These are phyloP conservation scores for Macheiramphus alcinus DNA, from an alignment of 2,113 vertebrate genomes.

Conservation along the genomic window DNA sequence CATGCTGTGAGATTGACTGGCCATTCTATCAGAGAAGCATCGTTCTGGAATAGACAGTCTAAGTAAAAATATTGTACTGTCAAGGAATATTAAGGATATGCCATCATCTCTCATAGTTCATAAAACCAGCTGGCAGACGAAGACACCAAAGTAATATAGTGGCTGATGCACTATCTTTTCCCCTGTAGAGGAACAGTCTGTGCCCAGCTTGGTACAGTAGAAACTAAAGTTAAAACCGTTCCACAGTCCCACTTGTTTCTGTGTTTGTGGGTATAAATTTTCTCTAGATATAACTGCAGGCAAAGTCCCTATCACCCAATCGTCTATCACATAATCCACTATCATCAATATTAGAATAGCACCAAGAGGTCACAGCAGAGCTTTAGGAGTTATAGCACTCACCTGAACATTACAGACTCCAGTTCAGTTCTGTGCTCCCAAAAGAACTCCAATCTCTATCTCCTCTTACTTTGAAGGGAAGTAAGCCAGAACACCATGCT, in stretches of 20 bases:
- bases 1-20: slow-evolving; percentile 75
- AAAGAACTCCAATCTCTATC: neutral
- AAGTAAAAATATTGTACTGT: slow-evolving; percentile 70
- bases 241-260: neutral
- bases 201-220: neutral
- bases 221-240: neutral
- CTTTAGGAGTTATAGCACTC: neutral
- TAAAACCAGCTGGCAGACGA: slow-evolving; percentile 52
- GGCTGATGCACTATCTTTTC: slow-evolving; percentile 26
- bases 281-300: neutral
- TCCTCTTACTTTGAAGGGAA: neutral
- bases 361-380: neutral
- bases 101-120: slow-evolving; percentile 46
- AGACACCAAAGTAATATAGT: slow-evolving; percentile 27
- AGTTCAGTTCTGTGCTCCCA: neutral
- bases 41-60: slow-evolving; percentile 56
- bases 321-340: neutral
- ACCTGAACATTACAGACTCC: neutral
- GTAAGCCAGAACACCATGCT: neutral
- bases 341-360: neutral
- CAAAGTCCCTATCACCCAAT: neutral
- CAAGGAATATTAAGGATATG: slow-evolving; percentile 71
- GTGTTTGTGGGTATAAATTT: neutral
- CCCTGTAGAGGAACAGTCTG: neutral
- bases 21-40: slow-evolving; percentile 68